Percentiles rank a stretch among this genome's conserved stretches.
Evolutionary conservation across 2,888 invertebrate species (phyloP).

Genomic region (Coelinius sp.): DNA sequence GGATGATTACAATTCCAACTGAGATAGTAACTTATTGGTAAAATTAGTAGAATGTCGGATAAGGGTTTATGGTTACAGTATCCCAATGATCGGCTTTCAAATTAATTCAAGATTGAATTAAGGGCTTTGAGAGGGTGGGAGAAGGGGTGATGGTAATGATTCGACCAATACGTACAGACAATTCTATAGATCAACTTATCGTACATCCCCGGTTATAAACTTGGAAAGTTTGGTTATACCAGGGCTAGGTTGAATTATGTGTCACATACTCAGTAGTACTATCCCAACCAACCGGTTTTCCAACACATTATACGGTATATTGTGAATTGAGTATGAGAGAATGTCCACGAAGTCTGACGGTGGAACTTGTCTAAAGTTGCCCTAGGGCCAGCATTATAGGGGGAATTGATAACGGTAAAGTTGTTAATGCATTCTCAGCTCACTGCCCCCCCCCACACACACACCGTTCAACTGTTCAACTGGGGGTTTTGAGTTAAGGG

Average conservation of each 20-base stretch:
- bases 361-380: constrained; percentile 57
- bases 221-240: constrained; percentile 58
- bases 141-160: not conserved
- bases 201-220: constrained; percentile 50
- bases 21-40: not conserved
- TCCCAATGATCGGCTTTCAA: constrained; percentile 25
- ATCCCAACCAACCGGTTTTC: constrained; percentile 4
- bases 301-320: constrained; percentile 32
- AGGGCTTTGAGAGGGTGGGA: not conserved
- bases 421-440: constrained; percentile 66
- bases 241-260: constrained; percentile 62
- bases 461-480: not conserved
- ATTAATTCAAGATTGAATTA: constrained; percentile 29
- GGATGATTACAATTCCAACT: too few species aligned
- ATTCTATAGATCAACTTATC: constrained; percentile 47
- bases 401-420: constrained; percentile 65
- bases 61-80: constrained; percentile 2
- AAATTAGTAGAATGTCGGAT: constrained; percentile 26
- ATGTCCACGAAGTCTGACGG: constrained; percentile 23
- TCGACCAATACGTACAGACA: not conserved
- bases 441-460: constrained; percentile 55
- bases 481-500: constrained; percentile 13
- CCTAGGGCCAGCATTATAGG: constrained; percentile 53
- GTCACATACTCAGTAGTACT: constrained; percentile 51
- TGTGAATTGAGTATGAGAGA: constrained; percentile 28